These are phyloP conservation scores for Laterallus jamaicensis DNA, from an alignment of 2,113 vertebrate genomes.

Conservation along the genomic window DNA sequence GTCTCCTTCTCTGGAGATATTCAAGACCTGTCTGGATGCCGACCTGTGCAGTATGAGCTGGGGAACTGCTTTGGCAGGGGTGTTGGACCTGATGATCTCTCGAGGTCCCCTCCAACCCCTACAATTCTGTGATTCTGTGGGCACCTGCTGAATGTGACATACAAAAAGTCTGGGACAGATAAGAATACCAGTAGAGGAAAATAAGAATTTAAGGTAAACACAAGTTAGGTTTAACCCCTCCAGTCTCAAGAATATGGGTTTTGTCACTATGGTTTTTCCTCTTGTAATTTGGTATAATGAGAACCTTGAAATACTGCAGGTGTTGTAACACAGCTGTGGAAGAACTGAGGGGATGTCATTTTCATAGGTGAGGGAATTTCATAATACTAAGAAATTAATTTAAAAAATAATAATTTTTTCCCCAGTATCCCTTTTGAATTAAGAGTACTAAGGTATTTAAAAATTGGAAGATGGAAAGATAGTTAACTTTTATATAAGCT, in stretches of 20 bases:
- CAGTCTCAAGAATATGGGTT: not conserved
- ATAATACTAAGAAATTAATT: not conserved
- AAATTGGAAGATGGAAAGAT: not conserved
- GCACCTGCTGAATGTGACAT: not conserved
- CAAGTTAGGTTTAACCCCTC: not conserved
- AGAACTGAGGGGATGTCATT: not conserved
- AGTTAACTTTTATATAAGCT: not conserved
- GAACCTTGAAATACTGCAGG: not conserved
- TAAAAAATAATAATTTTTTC: not conserved
- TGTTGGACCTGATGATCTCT: too few species aligned
- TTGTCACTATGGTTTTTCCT: not conserved
- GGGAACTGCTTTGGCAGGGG: too few species aligned
- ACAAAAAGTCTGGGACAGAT: not conserved
- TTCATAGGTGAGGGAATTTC: not conserved
- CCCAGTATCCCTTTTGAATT: not conserved
- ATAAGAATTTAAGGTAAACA: not conserved
- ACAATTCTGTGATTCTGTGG: not conserved
- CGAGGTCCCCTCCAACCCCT: too few species aligned
- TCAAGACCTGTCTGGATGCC: too few species aligned
- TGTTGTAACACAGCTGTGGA: not conserved
- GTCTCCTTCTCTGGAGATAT: too few species aligned
- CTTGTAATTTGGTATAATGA: not conserved
- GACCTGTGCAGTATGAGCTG: too few species aligned
- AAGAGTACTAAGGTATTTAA: not conserved
- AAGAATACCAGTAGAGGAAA: not conserved